These are phyloP conservation scores for Tadarida brasiliensis DNA, from an alignment of 2,797 vertebrate species.

Conservation along the genomic window DNA sequence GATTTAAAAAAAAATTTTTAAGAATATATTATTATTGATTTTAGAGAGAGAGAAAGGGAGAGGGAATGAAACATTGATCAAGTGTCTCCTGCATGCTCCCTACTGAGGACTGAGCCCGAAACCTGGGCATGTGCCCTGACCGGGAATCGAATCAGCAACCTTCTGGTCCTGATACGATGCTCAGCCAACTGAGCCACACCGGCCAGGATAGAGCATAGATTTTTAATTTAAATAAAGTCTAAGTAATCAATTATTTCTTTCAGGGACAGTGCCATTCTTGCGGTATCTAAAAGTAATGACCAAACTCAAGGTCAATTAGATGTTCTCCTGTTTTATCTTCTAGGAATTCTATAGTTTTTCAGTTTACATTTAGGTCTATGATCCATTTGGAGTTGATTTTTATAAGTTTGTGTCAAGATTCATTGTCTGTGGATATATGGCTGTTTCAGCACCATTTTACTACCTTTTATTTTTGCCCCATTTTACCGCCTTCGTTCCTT, in stretches of 20 bases:
- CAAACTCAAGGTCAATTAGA: neutral
- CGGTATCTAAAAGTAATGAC: neutral
- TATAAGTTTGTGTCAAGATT: neutral
- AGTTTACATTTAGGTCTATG: neutral
- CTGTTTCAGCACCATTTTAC: neutral
- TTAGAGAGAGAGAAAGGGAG: too few species aligned
- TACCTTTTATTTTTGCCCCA: neutral
- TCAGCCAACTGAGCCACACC: too few species aligned
- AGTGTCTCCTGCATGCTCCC: too few species aligned
- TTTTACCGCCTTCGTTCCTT: neutral
- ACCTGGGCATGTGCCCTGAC: too few species aligned
- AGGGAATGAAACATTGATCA: too few species aligned
- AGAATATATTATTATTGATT: too few species aligned
- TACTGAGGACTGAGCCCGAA: too few species aligned
- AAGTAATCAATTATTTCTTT: neutral
- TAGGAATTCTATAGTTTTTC: neutral
- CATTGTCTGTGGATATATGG: neutral
- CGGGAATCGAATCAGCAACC: too few species aligned
- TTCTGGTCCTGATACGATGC: too few species aligned
- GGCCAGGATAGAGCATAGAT: neutral
- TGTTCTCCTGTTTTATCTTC: neutral
- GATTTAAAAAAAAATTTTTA: too few species aligned
- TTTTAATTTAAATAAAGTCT: neutral
- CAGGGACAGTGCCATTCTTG: neutral
- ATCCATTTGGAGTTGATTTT: neutral